Base-by-base conservation (phyloP, 2,888 invertebrate species). In the Labia minor region DNA sequence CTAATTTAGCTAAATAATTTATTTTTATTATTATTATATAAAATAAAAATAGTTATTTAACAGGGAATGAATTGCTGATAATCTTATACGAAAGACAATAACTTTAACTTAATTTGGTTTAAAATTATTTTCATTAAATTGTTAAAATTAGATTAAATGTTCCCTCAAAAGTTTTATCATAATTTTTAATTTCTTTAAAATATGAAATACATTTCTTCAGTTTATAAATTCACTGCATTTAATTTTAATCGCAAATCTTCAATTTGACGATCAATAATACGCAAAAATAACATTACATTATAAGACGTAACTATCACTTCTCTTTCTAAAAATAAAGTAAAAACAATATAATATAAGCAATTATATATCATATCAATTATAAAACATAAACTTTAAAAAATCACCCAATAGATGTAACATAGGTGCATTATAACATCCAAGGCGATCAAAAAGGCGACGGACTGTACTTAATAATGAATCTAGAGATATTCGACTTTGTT, bases 201-300 rank as follows among this genome's bases (percentile, higher is more conserved):
- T n/a, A n/a, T n/a, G n/a, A n/a, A n/a, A n/a, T n/a, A n/a, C n/a
- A n/a, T n/a, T n/a, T n/a, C n/a, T n/a, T n/a, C n/a, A n/a, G n/a
- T n/a, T n/a, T n/a, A n/a, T n/a, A n/a, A n/a, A n/a, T n/a, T n/a
- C 8, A 26, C 8, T 26, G 3, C 26, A 26, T 26, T 26, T 26
- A 26, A 26, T 49, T 49, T 16, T 14, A 49, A 8, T 49, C 49
- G 14, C 3, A 87, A 81, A 72, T 88, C 86, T 33, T 82, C 81
- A 16, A 88, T 85, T 67, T 86, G 85, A 74, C 87, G 86, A 74
- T 93, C 92, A 70, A 95, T 83, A 61, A 92, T 86, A 71, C 89
- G 89, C 73, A 94, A 82, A 75, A 90, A 92, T 14, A 92, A 82
- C 68, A 89, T 83, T 0, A 89, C 89, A 78, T 93, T 95, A 72